Evolutionary conservation across 2,888 invertebrate species (phyloP).

Genomic region (Tiphia femorata): DNA sequence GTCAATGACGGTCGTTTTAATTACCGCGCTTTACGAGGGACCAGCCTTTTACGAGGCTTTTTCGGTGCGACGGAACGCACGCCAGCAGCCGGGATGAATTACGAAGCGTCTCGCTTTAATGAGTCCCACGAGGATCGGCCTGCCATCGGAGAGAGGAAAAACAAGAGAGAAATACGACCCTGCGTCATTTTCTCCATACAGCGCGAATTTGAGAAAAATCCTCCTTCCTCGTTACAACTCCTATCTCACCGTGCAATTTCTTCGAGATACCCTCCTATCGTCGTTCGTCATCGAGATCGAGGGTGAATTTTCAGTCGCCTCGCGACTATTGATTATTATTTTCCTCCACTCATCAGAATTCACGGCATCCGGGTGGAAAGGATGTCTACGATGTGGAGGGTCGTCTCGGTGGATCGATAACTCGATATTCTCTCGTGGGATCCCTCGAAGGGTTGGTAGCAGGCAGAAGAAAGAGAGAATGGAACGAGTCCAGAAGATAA

Average conservation of each 20-base stretch:
- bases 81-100: background rate
- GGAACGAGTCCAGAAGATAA: slow-evolving; percentile 21
- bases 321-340: slow-evolving; percentile 16
- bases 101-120: slow-evolving; percentile 1
- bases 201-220: background rate
- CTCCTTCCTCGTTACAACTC: background rate
- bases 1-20: slow-evolving; percentile 4
- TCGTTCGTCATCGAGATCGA: too few relatives aligned
- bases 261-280: too few relatives aligned
- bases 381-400: slow-evolving; percentile 15
- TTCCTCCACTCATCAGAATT: slow-evolving; percentile 10
- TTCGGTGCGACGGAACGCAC: background rate
- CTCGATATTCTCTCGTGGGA: slow-evolving; percentile 25
- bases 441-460: slow-evolving; percentile 9
- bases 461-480: slow-evolving; percentile 2
- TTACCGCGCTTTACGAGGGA: slow-evolving; percentile 4
- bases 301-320: too few relatives aligned
- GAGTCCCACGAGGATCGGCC: background rate
- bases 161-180: background rate
- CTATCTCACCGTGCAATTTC: background rate
- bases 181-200: background rate
- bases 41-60: background rate
- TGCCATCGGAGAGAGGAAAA: background rate
- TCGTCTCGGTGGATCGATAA: slow-evolving; percentile 37
- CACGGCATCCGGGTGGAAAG: slow-evolving; percentile 5